phyloP scores from a whole-genome alignment of 2,888 invertebrate species.

The Euproctis similis region DNA sequence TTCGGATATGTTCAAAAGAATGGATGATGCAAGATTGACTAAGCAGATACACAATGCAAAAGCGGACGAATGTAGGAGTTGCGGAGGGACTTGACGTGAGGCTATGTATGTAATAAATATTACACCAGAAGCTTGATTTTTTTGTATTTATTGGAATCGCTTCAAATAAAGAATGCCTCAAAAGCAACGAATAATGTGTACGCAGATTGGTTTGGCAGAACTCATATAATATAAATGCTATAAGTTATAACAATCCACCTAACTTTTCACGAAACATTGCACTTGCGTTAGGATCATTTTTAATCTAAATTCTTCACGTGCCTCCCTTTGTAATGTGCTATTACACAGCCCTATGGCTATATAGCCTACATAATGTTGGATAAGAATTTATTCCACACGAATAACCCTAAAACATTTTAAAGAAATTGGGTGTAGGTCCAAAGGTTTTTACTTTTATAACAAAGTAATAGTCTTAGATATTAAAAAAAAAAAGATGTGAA shows the following conservation, averaged over 20 bases:
- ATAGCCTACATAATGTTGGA: conserved; percentile 44
- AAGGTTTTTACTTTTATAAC: conserved; percentile 13
- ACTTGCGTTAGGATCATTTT: conserved; percentile 54
- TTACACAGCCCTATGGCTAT: conserved; percentile 22
- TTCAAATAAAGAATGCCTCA: too few species aligned
- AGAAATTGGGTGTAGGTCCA: conserved; percentile 24
- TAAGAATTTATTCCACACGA: conserved; percentile 47
- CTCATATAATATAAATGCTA: conserved; percentile 2
- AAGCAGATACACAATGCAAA: too few species aligned
- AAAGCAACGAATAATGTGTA: too few species aligned
- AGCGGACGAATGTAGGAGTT: too few species aligned
- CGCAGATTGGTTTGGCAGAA: too few species aligned
- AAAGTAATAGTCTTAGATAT: conserved; percentile 21
- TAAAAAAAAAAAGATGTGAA: conserved; percentile 10
- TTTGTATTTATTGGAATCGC: too few species aligned
- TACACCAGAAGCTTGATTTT: too few species aligned
- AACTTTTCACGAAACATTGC: conserved; percentile 54
- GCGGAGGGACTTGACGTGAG: too few species aligned
- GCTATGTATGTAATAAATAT: too few species aligned
- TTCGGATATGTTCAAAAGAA: too few species aligned
- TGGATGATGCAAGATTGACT: too few species aligned
- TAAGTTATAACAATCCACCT: conserved; percentile 30
- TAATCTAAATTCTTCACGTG: conserved; percentile 60
- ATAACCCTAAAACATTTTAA: conserved; percentile 36
- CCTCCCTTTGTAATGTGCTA: conserved; percentile 45